Evolutionary conservation across 2,888 invertebrate species (phyloP), one percentile per base, ranked within the genome.

Genomic region (Drosophila niveifrons): DNA sequence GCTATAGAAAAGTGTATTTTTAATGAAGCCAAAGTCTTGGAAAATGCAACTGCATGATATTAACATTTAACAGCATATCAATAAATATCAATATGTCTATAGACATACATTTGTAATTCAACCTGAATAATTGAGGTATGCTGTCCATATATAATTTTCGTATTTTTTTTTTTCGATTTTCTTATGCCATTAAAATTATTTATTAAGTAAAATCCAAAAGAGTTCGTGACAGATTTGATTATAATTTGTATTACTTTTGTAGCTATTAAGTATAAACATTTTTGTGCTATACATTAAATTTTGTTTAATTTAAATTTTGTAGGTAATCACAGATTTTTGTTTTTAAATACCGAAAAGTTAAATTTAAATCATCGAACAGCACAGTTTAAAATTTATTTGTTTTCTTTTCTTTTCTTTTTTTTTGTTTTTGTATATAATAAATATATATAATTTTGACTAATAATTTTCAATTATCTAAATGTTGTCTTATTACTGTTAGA

Each of bases 261-360:
- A 41, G 62, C 51, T 64, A 75, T 70, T 61, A 72, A 70, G 56
- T 73, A 72, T 70, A 67, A 82, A 80, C 65, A 43, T 58, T 51
- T 52, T 80, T 73, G 78, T 72, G 77, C 83, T 88, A 87, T 77
- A 90, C 72, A 81, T 77, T 88, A 76, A 73, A 79, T 79, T 73
- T 75, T 72, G 58, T 85, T 78, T 86, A 89, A 81, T 89, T 90
- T 89, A 86, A 90, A 90, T 88, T 92, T 91, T 91, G 90, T 88
- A 90, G 90, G 88, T 90, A 92, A 92, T 92, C 92, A 92, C 92
- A 91, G 91, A 91, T 92, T 92, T 91, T 89, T 87, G 79, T 85
- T 89, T 84, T 89, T 83, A 89, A 90, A 89, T 90, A 88, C 89
- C 89, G 89, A 90, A 92, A 91, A 91, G 80, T 78, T 77, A 59